phyloP scores from a whole-genome alignment of 2,113 vertebrate genomes.

The Melanerpes aurifrons region DNA sequence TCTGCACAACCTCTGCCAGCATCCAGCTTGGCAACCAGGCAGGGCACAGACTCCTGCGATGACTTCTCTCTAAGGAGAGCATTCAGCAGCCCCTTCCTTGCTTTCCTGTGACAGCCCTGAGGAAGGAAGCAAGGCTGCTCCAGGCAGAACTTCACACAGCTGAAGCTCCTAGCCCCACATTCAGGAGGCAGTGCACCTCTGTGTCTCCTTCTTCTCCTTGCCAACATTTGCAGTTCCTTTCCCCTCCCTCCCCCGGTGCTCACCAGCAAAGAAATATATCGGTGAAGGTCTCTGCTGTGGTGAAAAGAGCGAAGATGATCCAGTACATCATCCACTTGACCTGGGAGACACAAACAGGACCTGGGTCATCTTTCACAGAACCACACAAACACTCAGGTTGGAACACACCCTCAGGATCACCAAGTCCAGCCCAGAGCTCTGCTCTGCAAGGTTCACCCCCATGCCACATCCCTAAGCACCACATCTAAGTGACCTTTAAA shows the following conservation, averaged over 20 bases:
- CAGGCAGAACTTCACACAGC: not conserved
- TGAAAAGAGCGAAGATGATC: constrained; percentile 99
- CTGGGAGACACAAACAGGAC: constrained; percentile 71
- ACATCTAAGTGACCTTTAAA: too few relatives aligned
- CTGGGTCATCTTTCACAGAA: not conserved
- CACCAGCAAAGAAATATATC: constrained; percentile 98
- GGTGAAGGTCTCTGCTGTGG: constrained; percentile 94
- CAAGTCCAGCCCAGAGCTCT: too few relatives aligned
- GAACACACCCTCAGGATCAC: too few relatives aligned
- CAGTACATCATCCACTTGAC: constrained; percentile 99
- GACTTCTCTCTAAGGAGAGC: not conserved
- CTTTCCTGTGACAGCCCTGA: not conserved
- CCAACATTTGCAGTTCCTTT: not conserved
- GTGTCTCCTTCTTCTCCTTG: not conserved
- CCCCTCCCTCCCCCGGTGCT: constrained; percentile 56
- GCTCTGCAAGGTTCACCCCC: too few relatives aligned
- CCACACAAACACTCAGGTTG: too few relatives aligned
- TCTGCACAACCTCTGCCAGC: not conserved
- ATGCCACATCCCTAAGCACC: too few relatives aligned
- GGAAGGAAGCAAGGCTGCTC: not conserved
- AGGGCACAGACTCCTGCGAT: not conserved
- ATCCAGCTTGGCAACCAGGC: not conserved
- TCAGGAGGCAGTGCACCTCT: not conserved
- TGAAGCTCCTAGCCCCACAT: not conserved
- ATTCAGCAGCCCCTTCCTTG: not conserved